phyloP scores from a whole-genome alignment of 2,888 invertebrate genomes.

The Malachius bipustulatus region DNA sequence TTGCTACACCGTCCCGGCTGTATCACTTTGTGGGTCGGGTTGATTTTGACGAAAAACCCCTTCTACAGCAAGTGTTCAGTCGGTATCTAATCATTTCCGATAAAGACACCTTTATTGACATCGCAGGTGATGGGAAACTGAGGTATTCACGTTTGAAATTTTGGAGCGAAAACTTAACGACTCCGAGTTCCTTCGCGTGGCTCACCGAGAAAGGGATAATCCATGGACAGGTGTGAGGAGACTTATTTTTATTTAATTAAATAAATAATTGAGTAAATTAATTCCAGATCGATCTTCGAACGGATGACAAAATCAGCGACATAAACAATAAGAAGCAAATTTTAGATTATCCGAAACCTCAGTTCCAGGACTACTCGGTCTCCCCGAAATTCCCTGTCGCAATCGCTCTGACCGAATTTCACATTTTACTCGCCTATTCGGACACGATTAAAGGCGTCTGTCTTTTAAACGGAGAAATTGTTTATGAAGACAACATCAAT shows the following conservation, averaged over 20 bases:
- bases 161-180: constrained; percentile 54
- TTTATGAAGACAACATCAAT: constrained; percentile 75
- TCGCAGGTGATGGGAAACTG: constrained; percentile 53
- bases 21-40: constrained; percentile 80
- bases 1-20: constrained; percentile 69
- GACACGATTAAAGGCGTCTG: constrained; percentile 79
- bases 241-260: constrained; percentile 31
- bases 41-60: constrained; percentile 62
- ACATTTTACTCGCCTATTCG: constrained; percentile 70
- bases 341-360: constrained; percentile 33
- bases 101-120: constrained; percentile 53
- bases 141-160: constrained; percentile 71
- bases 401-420: constrained; percentile 82
- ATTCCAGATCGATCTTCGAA: constrained; percentile 39
- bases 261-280: not conserved
- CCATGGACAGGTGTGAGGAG: constrained; percentile 56
- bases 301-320: constrained; percentile 41
- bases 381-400: constrained; percentile 47
- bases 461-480: constrained; percentile 69
- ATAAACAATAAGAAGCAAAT: constrained; percentile 39
- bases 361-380: constrained; percentile 30
- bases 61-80: constrained; percentile 63
- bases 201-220: constrained; percentile 73
- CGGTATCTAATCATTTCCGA: constrained; percentile 62
- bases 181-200: constrained; percentile 78